Conservation (phyloP, 2,888 invertebrate species). For the Incurvaria masculella region DNA sequence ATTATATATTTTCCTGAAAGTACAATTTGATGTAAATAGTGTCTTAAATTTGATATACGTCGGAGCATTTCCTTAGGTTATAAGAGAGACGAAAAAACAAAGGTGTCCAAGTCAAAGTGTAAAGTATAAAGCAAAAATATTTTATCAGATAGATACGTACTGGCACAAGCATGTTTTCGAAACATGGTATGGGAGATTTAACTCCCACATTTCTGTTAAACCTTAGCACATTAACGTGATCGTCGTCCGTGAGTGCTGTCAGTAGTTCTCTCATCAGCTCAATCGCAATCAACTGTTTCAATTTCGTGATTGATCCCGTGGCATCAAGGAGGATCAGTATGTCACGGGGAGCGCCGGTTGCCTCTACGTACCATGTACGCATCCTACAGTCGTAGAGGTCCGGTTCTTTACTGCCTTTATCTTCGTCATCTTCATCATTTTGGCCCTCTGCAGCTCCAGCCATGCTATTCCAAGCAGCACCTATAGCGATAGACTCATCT, state of each 20-base stretch:
- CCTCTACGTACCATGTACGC: constrained; percentile 46
- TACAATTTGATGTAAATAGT: too few relatives aligned
- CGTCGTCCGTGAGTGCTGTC: constrained; percentile 45
- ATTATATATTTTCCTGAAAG: too few relatives aligned
- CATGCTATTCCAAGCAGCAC: constrained; percentile 40
- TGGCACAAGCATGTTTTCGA: constrained; percentile 38
- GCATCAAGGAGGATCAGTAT: constrained; percentile 41
- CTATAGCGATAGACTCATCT: constrained; percentile 19
- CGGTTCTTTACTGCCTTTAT: constrained; percentile 20
- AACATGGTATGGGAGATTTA: constrained; percentile 37
- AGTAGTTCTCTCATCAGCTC: constrained; percentile 37
- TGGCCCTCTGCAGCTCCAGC: constrained; percentile 25
- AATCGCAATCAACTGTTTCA: constrained; percentile 36
- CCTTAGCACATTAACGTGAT: constrained; percentile 41
- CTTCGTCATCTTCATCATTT: constrained; percentile 8
- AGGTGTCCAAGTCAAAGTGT: too few relatives aligned
- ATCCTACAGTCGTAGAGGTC: constrained; percentile 44
- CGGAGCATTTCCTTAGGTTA: too few relatives aligned
- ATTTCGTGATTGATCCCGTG: constrained; percentile 44
- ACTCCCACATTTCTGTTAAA: constrained; percentile 30
- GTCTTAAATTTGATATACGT: too few relatives aligned
- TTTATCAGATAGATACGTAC: constrained; percentile 31
- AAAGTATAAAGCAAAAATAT: too few relatives aligned
- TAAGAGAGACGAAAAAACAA: too few relatives aligned
- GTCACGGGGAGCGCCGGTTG: constrained; percentile 42